These are phyloP conservation scores for Mormyrops attenuatus DNA, from an alignment of 2,797 vertebrate species.

Conservation along the genomic window DNA sequence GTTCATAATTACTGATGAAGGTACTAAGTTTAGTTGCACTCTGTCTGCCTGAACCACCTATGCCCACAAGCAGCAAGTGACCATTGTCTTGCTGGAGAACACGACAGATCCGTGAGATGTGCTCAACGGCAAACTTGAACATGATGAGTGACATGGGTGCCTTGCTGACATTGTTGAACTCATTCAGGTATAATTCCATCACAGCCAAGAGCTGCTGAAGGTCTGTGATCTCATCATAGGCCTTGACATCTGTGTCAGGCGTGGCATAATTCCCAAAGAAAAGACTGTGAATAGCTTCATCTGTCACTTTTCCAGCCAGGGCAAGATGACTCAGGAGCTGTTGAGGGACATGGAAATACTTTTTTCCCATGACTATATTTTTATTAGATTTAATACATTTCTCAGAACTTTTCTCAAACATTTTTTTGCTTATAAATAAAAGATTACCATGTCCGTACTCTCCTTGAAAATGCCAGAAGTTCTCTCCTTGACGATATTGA, in stretches of 20 bases:
- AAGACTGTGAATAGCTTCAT: conserved; percentile 76
- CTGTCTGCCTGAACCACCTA: conserved; percentile 83
- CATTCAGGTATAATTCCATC: conserved; percentile 84
- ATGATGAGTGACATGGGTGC: conserved; percentile 86
- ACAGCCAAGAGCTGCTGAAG: conserved; percentile 64
- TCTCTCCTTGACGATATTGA: conserved; percentile 74
- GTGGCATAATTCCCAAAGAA: conserved; percentile 85
- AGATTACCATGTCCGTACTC: conserved; percentile 73
- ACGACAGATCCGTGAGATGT: conserved; percentile 85
- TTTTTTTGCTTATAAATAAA: neutral
- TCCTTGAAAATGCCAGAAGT: conserved; percentile 75
- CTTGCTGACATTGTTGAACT: conserved; percentile 84
- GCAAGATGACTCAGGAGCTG: conserved; percentile 79
- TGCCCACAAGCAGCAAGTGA: conserved; percentile 79
- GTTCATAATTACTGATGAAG: conserved; percentile 75
- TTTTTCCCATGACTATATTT: neutral
- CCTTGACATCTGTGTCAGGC: conserved; percentile 59
- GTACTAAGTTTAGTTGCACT: conserved; percentile 78
- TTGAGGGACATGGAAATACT: conserved; percentile 12
- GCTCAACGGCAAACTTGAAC: conserved; percentile 90
- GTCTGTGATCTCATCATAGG: conserved; percentile 83
- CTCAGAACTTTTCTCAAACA: neutral
- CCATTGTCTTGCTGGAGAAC: conserved; percentile 87
- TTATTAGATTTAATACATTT: neutral
- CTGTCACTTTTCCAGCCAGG: conserved; percentile 63